These are phyloP conservation scores for Hofmannophila pseudospretella DNA, from an alignment of 2,888 invertebrate genomes.

Conservation along the genomic window DNA sequence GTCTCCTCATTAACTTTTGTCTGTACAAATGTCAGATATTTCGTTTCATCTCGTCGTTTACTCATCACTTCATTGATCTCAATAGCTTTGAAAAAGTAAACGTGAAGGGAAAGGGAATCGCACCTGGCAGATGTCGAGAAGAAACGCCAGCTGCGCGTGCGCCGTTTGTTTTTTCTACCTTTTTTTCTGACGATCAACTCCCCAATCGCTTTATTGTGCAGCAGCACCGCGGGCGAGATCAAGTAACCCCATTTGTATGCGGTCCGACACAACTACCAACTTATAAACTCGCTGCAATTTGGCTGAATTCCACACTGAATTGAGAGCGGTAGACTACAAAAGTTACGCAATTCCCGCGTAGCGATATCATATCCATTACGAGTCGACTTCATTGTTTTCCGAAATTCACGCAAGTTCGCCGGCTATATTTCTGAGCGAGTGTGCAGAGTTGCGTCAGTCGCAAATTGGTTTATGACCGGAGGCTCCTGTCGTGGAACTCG, in stretches of 20 bases:
- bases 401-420: slow-evolving; percentile 7
- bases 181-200: slow-evolving; percentile 16
- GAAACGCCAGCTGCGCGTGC: slow-evolving; percentile 46
- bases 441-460: slow-evolving; percentile 29
- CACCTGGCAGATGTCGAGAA: slow-evolving; percentile 32
- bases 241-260: slow-evolving; percentile 10
- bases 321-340: slow-evolving; percentile 6
- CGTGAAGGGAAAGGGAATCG: slow-evolving; percentile 9
- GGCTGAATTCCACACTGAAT: slow-evolving; percentile 22
- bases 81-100: slow-evolving; percentile 8
- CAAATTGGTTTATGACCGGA: slow-evolving; percentile 37
- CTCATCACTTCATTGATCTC: slow-evolving; percentile 1
- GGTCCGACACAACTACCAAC: slow-evolving; percentile 1
- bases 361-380: slow-evolving; percentile 3
- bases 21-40: neutral
- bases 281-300: slow-evolving; percentile 15
- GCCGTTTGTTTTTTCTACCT: slow-evolving; percentile 21
- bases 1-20: neutral
- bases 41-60: neutral
- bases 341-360: slow-evolving; percentile 7
- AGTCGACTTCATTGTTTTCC: slow-evolving; percentile 11
- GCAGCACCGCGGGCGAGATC: slow-evolving; percentile 10
- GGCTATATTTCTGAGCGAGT: slow-evolving; percentile 5
- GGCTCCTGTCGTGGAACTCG: slow-evolving; percentile 18
- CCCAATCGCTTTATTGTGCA: slow-evolving; percentile 13